Evolutionary conservation across 2,797 vertebrate genomes (phyloP).

Genomic region (Oreochromis mossambicus): DNA sequence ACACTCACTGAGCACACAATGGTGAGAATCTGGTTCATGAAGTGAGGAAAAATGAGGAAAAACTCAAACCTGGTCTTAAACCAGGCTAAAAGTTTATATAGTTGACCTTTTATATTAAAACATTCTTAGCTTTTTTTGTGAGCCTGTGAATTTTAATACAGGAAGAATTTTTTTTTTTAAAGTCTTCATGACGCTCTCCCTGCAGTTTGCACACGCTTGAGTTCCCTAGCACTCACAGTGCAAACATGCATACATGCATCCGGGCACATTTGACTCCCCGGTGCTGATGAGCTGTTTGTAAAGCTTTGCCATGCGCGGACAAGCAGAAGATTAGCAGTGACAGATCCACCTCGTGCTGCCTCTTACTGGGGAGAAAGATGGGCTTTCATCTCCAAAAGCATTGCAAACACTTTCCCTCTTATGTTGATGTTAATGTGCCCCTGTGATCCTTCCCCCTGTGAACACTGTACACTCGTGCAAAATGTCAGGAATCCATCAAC

Average conservation of each 20-base stretch:
- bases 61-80: not conserved
- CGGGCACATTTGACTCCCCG: constrained; percentile 2
- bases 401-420: not conserved
- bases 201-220: not conserved
- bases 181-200: not conserved
- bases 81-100: not conserved
- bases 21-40: not conserved
- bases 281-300: constrained; percentile 12
- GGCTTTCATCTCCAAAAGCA: constrained; percentile 34
- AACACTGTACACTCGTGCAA: not conserved
- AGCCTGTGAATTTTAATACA: not conserved
- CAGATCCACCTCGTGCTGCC: not conserved
- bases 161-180: accelerated
- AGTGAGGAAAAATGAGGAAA: not conserved
- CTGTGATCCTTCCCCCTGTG: not conserved
- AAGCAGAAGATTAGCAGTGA: constrained; percentile 41
- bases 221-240: not conserved
- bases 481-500: not conserved
- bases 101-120: not conserved
- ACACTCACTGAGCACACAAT: not conserved
- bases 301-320: not conserved
- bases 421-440: not conserved
- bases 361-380: not conserved
- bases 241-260: not conserved
- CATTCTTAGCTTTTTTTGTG: not conserved